Percentiles rank a stretch among this genome's conserved stretches.
Evolutionary conservation across 2,113 vertebrate species (phyloP).

Genomic region (Athene noctua): DNA sequence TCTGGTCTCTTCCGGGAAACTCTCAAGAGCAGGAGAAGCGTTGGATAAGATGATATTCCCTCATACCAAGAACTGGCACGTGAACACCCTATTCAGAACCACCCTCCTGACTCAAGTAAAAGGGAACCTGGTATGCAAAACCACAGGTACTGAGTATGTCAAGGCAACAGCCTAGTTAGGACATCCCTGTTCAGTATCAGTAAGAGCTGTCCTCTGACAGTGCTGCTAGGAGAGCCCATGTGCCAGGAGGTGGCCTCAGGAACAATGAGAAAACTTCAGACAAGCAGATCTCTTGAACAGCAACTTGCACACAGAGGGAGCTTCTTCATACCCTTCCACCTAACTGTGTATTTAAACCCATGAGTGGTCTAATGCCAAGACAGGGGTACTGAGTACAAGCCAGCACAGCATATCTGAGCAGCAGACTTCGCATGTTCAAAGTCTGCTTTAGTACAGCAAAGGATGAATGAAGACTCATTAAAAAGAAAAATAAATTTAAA

Average conservation of each 20-base stretch:
- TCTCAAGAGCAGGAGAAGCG: neutral
- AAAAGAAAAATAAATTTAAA: neutral
- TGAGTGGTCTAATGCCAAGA: neutral
- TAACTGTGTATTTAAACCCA: neutral
- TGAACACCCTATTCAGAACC: neutral
- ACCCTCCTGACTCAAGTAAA: neutral
- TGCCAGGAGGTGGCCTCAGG: neutral
- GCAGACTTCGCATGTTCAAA: neutral
- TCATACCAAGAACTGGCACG: neutral
- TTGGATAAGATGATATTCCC: neutral
- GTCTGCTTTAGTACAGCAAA: neutral
- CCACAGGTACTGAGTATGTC: neutral
- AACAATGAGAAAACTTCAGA: neutral
- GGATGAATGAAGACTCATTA: neutral
- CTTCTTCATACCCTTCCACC: neutral
- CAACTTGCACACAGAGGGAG: neutral
- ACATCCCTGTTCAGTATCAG: neutral
- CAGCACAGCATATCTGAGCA: neutral
- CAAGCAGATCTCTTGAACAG: neutral
- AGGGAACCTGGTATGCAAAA: neutral
- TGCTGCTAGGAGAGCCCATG: neutral
- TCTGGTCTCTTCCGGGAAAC: neutral
- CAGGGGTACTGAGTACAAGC: neutral
- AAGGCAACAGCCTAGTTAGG: neutral
- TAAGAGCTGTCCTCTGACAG: neutral